Conservation (phyloP, 2,113 vertebrate species). For the Cyprinodon brontotheroides region DNA sequence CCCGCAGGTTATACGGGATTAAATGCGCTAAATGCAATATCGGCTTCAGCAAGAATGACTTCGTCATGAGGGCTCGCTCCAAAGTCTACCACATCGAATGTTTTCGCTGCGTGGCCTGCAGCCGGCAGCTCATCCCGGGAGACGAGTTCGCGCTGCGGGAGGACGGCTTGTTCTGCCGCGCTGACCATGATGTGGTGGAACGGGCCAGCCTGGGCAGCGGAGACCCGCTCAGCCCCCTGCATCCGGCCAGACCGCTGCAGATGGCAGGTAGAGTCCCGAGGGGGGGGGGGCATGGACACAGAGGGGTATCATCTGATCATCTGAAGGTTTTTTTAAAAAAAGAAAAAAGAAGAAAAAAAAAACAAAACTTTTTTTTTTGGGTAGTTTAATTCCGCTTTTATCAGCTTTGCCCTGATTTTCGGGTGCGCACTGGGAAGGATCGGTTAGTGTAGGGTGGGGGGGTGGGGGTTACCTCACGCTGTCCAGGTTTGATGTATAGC, state of each 20-base stretch:
- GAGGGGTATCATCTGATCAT: not conserved
- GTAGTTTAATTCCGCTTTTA: too few species aligned
- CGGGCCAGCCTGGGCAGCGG: slow-evolving; percentile 88
- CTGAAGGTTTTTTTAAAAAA: not conserved
- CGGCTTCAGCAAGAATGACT: slow-evolving; percentile 99
- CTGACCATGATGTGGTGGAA: slow-evolving; percentile 96
- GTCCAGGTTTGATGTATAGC: not conserved
- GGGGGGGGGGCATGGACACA: not conserved
- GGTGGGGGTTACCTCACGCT: not conserved
- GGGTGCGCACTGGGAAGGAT: too few species aligned
- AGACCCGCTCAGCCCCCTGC: slow-evolving; percentile 92
- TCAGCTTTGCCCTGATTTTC: too few species aligned
- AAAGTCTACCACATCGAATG: slow-evolving; percentile 99
- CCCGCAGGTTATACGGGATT: slow-evolving; percentile 92
- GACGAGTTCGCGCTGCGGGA: slow-evolving; percentile 96
- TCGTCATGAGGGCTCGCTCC: slow-evolving; percentile 96
- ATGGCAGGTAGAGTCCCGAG: slow-evolving; percentile 91
- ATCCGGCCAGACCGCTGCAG: slow-evolving; percentile 92
- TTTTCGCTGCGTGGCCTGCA: slow-evolving; percentile 98
- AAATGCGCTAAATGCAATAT: slow-evolving; percentile 99
- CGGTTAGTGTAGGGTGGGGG: too few species aligned
- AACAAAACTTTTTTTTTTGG: not conserved
- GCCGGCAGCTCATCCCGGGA: slow-evolving; percentile 96
- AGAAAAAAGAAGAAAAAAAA: not conserved
- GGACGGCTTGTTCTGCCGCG: slow-evolving; percentile 95